phyloP scores from a whole-genome alignment of 23 tunicate genomes.

The Styela clava region DNA sequence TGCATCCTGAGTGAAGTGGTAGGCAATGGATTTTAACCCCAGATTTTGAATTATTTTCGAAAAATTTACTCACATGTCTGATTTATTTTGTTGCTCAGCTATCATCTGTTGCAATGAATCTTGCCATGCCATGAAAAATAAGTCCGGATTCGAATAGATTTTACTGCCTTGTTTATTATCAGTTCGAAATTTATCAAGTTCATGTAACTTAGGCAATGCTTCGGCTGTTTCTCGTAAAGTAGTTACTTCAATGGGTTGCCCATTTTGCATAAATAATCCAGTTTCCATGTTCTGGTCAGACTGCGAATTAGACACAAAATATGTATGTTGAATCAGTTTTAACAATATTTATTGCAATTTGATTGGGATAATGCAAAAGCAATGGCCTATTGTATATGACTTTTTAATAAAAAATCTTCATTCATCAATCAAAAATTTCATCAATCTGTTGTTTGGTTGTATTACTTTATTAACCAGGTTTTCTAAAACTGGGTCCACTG shows the following conservation, averaged over 20 bases:
- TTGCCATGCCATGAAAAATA: conserved; percentile 32
- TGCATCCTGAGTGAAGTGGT: no score
- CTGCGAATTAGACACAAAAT: background rate
- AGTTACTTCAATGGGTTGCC: background rate
- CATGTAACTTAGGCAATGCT: conserved; percentile 17
- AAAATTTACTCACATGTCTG: conserved; percentile 17
- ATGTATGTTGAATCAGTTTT: no score
- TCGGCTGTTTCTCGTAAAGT: conserved; percentile 2
- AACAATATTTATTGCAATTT: no score
- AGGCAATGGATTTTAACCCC: no score
- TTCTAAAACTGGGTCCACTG: no score
- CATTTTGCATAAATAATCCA: conserved; percentile 1
- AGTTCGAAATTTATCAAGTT: conserved; percentile 6
- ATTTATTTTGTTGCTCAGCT: conserved; percentile 18
- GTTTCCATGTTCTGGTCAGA: conserved; percentile 14
- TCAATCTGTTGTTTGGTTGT: no score
- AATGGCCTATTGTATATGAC: no score
- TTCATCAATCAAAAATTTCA: no score
- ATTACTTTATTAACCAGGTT: no score
- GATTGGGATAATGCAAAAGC: no score
- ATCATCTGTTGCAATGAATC: conserved; percentile 22
- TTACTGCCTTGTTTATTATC: conserved; percentile 10
- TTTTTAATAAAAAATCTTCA: no score
- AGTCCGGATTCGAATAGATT: conserved; percentile 18
- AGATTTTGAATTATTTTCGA: no score